Evolutionary conservation across 1,140 invertebrate species (phyloP).

Genomic region (Lepidurus couesii): DNA sequence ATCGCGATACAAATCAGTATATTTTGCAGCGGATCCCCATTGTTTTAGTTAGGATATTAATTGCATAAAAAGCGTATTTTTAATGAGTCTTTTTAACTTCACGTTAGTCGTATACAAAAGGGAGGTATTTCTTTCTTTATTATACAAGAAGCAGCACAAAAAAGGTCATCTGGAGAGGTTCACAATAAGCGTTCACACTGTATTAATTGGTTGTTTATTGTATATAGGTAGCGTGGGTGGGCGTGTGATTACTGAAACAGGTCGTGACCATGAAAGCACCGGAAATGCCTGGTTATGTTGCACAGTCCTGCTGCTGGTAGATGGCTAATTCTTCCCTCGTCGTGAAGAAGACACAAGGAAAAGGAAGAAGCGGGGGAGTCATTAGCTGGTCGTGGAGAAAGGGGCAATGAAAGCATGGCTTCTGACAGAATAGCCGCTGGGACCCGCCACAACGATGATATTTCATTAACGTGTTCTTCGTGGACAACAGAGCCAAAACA

Average conservation of each 20-base stretch:
- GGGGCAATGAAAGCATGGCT: conserved; percentile 5
- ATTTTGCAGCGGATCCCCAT: too few species aligned
- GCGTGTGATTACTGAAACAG: neutral
- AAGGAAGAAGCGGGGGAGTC: conserved; percentile 28
- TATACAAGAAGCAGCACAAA: too few species aligned
- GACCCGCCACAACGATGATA: neutral
- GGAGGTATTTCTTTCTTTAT: too few species aligned
- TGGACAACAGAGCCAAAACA: conserved; percentile 8
- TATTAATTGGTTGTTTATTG: neutral
- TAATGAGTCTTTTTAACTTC: neutral
- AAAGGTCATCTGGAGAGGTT: too few species aligned
- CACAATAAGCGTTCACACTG: neutral
- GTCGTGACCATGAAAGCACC: neutral
- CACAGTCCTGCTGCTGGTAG: neutral
- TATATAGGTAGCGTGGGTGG: neutral
- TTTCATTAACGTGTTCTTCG: conserved; percentile 10
- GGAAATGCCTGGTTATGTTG: neutral
- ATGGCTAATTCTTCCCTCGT: neutral
- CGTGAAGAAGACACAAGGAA: conserved; percentile 29
- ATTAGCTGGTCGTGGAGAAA: neutral
- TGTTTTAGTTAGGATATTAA: too few species aligned
- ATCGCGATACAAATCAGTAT: too few species aligned
- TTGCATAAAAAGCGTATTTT: too few species aligned
- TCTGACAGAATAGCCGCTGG: neutral
- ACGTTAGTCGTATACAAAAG: neutral